Evolutionary conservation across 2,888 invertebrate species (phyloP).

Genomic region (Phyto melanocephala): DNA sequence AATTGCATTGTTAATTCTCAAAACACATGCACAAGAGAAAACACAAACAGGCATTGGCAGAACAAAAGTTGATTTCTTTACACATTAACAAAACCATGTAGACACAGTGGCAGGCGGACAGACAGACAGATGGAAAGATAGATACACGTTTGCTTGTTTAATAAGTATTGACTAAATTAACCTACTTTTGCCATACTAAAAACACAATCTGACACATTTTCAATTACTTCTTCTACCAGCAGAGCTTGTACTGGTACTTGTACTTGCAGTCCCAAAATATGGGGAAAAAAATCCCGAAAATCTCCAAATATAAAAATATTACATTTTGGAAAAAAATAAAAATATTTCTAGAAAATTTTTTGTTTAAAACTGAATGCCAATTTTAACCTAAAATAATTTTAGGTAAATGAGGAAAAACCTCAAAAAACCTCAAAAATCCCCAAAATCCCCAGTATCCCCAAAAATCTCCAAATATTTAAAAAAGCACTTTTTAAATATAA

Average conservation of each 20-base stretch:
- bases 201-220: slow-evolving; percentile 27
- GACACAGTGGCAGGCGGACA: neutral
- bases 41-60: neutral
- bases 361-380: too few species aligned
- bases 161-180: slow-evolving; percentile 15
- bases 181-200: slow-evolving; percentile 12
- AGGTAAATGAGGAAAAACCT: too few species aligned
- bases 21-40: neutral
- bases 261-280: too few species aligned
- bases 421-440: too few species aligned
- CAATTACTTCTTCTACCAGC: neutral
- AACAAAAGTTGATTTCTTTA: neutral
- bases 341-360: too few species aligned
- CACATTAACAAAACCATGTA: neutral
- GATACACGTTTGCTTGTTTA: neutral
- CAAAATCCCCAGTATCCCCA: too few species aligned
- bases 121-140: neutral
- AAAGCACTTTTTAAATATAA: too few species aligned
- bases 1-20: slow-evolving; percentile 12
- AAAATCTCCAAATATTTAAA: too few species aligned
- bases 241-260: neutral
- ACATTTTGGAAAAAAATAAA: too few species aligned
- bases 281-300: too few species aligned
- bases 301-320: too few species aligned
- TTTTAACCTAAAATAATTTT: too few species aligned